Evolutionary conservation across 2,888 invertebrate genomes (phyloP), one percentile per base, ranked within the genome.

Genomic region (Amorpha juglandis): DNA sequence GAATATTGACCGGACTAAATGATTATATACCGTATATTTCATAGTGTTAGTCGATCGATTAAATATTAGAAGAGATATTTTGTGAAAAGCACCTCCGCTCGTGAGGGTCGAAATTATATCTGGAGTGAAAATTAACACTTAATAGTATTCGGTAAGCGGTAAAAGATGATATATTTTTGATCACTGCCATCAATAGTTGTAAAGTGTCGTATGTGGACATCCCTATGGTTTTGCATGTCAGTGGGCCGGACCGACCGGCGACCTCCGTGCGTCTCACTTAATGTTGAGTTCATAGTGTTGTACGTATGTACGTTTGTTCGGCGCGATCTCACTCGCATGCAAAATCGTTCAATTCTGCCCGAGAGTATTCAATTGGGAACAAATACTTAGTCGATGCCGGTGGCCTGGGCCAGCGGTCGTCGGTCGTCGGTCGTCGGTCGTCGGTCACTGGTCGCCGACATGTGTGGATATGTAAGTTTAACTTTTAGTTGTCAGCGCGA

Each of bases 171-270:
- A 90, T 91, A 89, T 90, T 90, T 90, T 89, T 90, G 62, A 82
- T 87, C 91, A 93, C 90, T 91, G 92, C 91, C 92, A 87, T 86
- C 75, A 81, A 48, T 88, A 89, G 83, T 84, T 77, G 75, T 87
- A 85, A 76, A 71, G 70, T 75, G 71, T 77, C 71, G 73, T 71
- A 58, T 51, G 62, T 65, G 48, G 50, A 62, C 50, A 45, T 62
- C 33, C 50, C 48, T 65, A 6, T 58, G 33, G 72, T 76, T 77
- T 76, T 75, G 80, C 71, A 76, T 77, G 75, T 70, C 63, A 65
- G 73, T 72, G 75, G 72, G 73, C 42, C 50, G 3, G 19, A 8
- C 19, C 50, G 50, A 11, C 19, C 19, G 62, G 62, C 45, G 51
- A 58, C 62, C 27, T 27, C 2, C 27, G 27, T 4, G 27, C 27